Evolutionary conservation across 2,113 vertebrate genomes (phyloP).

Genomic region (Rynchops niger): DNA sequence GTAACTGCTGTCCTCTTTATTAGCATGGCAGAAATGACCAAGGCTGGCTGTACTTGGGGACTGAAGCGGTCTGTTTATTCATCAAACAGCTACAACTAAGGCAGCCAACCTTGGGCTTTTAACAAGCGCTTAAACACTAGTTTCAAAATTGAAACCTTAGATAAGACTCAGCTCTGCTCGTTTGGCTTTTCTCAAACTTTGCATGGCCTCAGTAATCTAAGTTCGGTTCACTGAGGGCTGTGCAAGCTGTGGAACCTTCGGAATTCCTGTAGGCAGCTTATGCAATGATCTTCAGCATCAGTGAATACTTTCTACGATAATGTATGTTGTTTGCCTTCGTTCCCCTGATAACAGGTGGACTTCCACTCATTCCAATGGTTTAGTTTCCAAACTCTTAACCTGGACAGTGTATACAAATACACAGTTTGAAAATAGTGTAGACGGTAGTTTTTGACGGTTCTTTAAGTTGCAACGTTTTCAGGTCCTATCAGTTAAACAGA

Average conservation of each 20-base stretch:
- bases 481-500: not conserved
- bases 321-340: not conserved
- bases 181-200: constrained; percentile 27
- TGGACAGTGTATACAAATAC: not conserved
- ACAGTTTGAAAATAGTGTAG: not conserved
- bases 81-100: not conserved
- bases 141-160: constrained; percentile 10
- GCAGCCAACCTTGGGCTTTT: not conserved
- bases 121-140: not conserved
- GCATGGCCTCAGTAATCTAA: constrained; percentile 14
- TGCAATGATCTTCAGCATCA: not conserved
- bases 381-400: not conserved
- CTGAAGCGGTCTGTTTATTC: not conserved
- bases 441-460: not conserved
- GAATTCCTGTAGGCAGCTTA: not conserved
- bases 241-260: constrained; percentile 4
- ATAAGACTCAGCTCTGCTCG: not conserved
- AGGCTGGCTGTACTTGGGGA: not conserved
- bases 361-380: not conserved
- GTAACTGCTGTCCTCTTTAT: not conserved
- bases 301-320: not conserved
- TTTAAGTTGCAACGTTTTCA: not conserved
- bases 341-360: not conserved
- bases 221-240: not conserved
- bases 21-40: not conserved